Evolutionary conservation across 2,797 vertebrate species (phyloP).

Genomic region (Microctenopoma stevenorrisi): DNA sequence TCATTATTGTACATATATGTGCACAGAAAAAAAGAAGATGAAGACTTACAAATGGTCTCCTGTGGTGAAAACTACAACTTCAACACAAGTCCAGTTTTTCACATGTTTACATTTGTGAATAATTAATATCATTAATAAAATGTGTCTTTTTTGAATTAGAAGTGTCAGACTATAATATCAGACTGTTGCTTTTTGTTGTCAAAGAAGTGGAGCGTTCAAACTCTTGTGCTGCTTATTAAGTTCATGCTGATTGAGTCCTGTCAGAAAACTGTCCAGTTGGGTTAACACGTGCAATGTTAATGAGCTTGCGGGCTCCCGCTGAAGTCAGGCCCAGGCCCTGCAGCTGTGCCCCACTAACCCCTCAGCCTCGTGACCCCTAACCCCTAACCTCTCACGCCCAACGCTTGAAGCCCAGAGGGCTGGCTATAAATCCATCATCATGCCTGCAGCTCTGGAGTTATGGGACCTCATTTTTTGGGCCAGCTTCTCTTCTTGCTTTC

Average conservation of each 20-base stretch:
- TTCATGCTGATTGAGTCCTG: slow-evolving; percentile 48
- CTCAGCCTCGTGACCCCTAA: slow-evolving; percentile 56
- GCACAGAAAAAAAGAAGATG: no score
- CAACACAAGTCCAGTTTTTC: no score
- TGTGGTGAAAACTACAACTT: no score
- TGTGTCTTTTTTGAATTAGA: not conserved
- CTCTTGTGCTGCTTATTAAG: slow-evolving; percentile 60
- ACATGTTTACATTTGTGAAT: no score
- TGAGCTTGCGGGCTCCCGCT: slow-evolving; percentile 67
- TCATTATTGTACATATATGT: no score
- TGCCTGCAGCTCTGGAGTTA: slow-evolving; percentile 69
- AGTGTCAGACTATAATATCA: not conserved
- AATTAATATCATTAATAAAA: not conserved
- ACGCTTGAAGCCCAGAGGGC: slow-evolving; percentile 69
- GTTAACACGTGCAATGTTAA: slow-evolving; percentile 69
- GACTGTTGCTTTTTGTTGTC: not conserved
- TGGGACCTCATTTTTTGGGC: slow-evolving; percentile 15
- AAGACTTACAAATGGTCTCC: no score
- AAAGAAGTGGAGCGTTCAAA: slow-evolving; percentile 29
- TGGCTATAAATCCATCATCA: slow-evolving; percentile 78
- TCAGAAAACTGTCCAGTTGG: slow-evolving; percentile 52
- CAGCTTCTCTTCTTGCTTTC: slow-evolving; percentile 35
- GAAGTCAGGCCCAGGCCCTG: slow-evolving; percentile 57
- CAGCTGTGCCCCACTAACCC: slow-evolving; percentile 66
- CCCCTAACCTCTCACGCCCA: slow-evolving; percentile 68